phyloP scores from a whole-genome alignment of 2,888 invertebrate species.

The Drosophila nr. perissopoda region DNA sequence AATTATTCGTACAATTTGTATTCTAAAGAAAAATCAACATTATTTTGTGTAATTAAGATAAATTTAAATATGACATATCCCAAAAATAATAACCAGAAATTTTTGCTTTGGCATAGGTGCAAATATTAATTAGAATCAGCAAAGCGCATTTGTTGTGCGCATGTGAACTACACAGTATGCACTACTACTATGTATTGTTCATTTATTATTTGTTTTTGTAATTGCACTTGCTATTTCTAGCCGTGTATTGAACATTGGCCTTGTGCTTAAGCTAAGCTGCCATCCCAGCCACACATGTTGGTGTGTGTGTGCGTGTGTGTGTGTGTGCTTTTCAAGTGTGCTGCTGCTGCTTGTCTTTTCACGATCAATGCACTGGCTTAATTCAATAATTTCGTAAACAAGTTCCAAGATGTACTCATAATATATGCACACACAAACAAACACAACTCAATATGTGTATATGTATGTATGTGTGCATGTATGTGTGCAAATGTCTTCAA shows the following conservation, averaged over 20 bases:
- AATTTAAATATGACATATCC: neutral
- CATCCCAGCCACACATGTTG: constrained; percentile 16
- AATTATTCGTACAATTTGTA: neutral
- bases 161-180: neutral
- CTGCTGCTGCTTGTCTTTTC: constrained; percentile 19
- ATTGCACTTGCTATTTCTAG: neutral
- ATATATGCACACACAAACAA: constrained; percentile 38
- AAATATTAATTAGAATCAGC: neutral
- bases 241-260: constrained; percentile 24
- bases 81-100: neutral
- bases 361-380: constrained; percentile 55
- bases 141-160: neutral
- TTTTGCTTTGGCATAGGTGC: neutral
- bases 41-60: neutral
- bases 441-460: constrained; percentile 25
- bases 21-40: neutral
- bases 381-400: constrained; percentile 69
- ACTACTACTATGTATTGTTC: neutral
- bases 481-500: neutral
- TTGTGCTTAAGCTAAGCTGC: constrained; percentile 15
- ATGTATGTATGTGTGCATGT: neutral
- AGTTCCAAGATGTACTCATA: constrained; percentile 58
- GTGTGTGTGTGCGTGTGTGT: neutral
- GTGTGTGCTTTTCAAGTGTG: constrained; percentile 7
- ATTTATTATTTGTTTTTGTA: neutral